Conservation (phyloP, 2,113 vertebrate genomes). For the western clawed frog (Xenopus tropicalis) region UCB_Xtro_10.0 CM004444.2:126035001-126035500, state of each 20-base stretch:
- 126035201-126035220: neutral
- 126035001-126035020: no score
- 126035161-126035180: neutral
- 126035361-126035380: neutral
- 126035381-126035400: no score
- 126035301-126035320: constrained; percentile 41
- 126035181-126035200: neutral
- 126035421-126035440: no score
- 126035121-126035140: neutral
- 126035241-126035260: constrained; percentile 8
- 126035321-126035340: constrained; percentile 37
- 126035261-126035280: constrained; percentile 34
- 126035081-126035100: no score
- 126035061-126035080: no score
- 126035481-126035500: no score
- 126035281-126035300: constrained; percentile 44
- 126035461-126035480: no score
- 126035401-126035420: no score
- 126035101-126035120: neutral
- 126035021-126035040: no score
- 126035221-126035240: neutral
- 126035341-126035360: constrained; percentile 14
- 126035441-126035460: no score
- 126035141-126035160: neutral
- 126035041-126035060: no score